Conservation (phyloP, 2,113 vertebrate genomes). For the Dromiciops gliroides region DNA sequence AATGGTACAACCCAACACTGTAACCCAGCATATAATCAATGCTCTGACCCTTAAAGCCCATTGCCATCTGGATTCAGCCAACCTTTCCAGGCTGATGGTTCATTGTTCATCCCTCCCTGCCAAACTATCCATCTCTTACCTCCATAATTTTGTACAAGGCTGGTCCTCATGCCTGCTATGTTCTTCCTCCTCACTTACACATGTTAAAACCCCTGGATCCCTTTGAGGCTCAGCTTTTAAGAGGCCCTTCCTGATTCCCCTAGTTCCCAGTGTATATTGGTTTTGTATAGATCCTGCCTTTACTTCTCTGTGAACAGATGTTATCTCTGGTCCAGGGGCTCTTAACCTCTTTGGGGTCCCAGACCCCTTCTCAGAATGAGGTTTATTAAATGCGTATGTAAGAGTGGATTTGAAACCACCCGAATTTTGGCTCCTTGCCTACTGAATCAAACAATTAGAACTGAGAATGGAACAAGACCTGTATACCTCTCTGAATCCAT, state of each 20-base stretch:
- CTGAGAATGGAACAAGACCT: neutral
- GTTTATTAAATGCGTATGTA: neutral
- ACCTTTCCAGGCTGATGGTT: neutral
- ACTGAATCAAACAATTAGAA: neutral
- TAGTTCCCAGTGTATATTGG: neutral
- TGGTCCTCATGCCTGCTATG: neutral
- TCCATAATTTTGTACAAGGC: neutral
- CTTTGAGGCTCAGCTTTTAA: neutral
- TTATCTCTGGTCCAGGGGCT: neutral
- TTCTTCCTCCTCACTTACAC: neutral
- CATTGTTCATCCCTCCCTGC: accelerated
- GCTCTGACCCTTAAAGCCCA: neutral
- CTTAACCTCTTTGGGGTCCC: neutral
- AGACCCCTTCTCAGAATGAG: neutral
- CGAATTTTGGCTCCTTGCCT: neutral
- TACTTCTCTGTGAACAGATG: neutral
- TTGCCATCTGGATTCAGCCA: too few relatives aligned
- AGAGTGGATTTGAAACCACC: neutral
- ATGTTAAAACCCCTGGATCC: neutral
- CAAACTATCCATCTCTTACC: neutral
- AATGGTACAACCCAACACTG: neutral
- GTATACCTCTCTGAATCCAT: neutral
- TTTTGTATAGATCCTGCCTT: neutral
- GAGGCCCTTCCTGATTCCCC: neutral
- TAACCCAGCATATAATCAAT: neutral